A percentile compares a stretch with the other conserved stretches of the same genome.
phyloP scores from a whole-genome alignment of 2,797 vertebrate species.

The Myoxocephalus aenaeus region DNA sequence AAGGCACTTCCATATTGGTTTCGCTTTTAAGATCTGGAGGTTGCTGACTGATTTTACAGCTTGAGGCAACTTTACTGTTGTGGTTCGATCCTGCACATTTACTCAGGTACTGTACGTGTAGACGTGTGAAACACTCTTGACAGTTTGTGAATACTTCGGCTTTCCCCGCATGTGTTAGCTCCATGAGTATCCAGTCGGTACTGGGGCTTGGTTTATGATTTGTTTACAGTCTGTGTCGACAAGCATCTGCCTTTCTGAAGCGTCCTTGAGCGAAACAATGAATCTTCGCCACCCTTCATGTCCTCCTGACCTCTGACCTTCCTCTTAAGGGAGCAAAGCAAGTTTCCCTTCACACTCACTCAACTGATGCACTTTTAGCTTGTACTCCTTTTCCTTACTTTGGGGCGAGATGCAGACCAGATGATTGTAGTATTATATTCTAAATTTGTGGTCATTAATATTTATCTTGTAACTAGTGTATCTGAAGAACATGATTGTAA shows the following conservation, averaged over 20 bases:
- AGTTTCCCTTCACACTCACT: slow-evolving; percentile 1
- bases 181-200: neutral
- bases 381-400: neutral
- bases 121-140: neutral
- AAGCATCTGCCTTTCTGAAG: neutral
- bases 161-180: neutral
- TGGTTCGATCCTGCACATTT: neutral
- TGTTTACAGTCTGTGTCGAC: neutral
- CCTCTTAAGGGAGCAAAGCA: neutral
- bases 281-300: neutral
- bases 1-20: too few relatives aligned
- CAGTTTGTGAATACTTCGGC: neutral
- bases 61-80: neutral
- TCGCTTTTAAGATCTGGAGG: too few relatives aligned
- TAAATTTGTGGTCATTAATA: neutral
- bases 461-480: neutral
- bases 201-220: neutral
- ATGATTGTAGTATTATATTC: neutral
- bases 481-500: too few relatives aligned
- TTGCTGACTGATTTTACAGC: neutral
- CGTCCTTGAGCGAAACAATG: slow-evolving; percentile 24
- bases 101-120: too few relatives aligned
- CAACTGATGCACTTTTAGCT: neutral
- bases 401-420: neutral
- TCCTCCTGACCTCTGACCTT: slow-evolving; percentile 34